Conservation (phyloP, 2,113 vertebrate genomes). For the Megaceryle torquata region DNA sequence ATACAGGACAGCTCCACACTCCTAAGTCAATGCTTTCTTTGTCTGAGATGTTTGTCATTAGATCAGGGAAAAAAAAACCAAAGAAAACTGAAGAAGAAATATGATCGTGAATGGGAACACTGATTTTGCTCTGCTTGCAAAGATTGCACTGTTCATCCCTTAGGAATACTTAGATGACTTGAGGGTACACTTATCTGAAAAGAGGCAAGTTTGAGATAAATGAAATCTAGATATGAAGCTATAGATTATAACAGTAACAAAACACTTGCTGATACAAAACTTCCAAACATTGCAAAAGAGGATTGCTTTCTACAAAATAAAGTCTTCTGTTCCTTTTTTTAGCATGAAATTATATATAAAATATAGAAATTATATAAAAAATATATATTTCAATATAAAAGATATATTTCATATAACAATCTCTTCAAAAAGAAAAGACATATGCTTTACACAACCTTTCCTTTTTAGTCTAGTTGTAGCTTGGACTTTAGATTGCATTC, state of each 20-base stretch:
- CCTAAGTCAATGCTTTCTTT: not conserved
- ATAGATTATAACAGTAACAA: not conserved
- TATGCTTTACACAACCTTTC: not conserved
- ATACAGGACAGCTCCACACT: not conserved
- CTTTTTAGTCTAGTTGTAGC: not conserved
- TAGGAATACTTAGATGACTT: not conserved
- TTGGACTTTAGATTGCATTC: not conserved
- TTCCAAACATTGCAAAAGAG: not conserved
- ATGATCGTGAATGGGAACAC: accelerated
- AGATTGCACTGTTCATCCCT: not conserved
- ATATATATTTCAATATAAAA: not conserved
- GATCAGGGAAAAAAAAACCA: not conserved
- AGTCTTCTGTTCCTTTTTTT: not conserved
- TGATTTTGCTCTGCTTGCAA: not conserved
- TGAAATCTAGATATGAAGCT: not conserved
- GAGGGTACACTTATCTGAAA: not conserved
- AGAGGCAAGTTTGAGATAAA: not conserved
- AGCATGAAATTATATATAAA: not conserved
- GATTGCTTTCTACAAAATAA: not conserved
- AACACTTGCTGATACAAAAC: not conserved
- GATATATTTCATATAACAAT: not conserved
- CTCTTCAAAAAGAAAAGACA: not conserved
- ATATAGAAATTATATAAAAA: not conserved
- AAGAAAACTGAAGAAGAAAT: not conserved
- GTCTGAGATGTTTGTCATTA: not conserved